These are phyloP conservation scores for Arctopsyche grandis DNA, from an alignment of 1,140 invertebrate species.

Conservation along the genomic window DNA sequence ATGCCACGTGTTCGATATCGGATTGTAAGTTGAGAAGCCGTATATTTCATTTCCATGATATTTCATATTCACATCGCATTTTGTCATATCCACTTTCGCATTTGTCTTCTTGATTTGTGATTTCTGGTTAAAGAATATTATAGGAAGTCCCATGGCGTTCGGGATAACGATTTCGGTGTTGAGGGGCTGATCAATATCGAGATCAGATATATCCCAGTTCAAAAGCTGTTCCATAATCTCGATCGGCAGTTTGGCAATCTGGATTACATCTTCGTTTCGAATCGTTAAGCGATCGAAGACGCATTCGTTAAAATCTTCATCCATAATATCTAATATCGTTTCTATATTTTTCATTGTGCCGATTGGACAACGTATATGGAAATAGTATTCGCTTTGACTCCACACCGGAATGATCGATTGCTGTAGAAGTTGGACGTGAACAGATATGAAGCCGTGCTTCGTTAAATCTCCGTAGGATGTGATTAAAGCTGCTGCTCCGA, in stretches of 20 bases:
- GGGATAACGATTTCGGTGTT: conserved; percentile 54
- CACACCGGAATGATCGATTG: conserved; percentile 28
- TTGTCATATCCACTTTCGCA: neutral
- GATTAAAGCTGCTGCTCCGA: conserved; percentile 53
- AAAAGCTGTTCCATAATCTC: too few relatives aligned
- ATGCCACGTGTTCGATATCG: conserved; percentile 60
- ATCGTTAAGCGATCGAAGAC: neutral
- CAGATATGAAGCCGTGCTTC: conserved; percentile 20
- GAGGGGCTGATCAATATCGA: conserved; percentile 38
- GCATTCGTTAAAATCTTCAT: too few relatives aligned
- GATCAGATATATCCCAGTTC: too few relatives aligned
- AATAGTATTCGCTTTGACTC: conserved; percentile 32
- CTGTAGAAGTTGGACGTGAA: conserved; percentile 40
- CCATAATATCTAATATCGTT: too few relatives aligned
- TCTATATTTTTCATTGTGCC: too few relatives aligned
- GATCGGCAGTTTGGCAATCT: too few relatives aligned
- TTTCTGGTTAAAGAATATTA: conserved; percentile 56
- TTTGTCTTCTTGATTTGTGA: conserved; percentile 54
- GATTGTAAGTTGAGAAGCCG: conserved; percentile 60
- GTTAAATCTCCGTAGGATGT: conserved; percentile 39
- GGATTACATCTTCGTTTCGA: neutral
- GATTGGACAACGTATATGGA: neutral
- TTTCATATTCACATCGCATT: too few relatives aligned
- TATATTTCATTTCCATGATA: conserved; percentile 38
- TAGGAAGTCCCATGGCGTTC: conserved; percentile 62